Conservation (phyloP, 2,113 vertebrate species). For the Platanista minor region DNA sequence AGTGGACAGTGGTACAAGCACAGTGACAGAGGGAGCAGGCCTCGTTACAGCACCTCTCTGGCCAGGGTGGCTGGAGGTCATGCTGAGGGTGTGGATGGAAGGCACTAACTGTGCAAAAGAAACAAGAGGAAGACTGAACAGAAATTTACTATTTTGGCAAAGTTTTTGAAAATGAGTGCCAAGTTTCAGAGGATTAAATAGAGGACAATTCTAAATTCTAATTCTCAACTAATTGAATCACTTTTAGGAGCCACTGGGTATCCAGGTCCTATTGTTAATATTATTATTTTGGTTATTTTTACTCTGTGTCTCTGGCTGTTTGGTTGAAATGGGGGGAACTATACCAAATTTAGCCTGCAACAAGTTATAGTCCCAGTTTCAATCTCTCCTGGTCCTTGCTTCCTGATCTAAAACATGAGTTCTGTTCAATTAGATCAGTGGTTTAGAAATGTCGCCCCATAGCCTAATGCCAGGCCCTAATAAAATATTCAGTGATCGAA, state of each 20-base stretch:
- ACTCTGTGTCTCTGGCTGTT: background rate
- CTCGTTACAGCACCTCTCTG: background rate
- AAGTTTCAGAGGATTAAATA: background rate
- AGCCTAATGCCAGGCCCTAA: background rate
- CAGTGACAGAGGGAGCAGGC: accelerated
- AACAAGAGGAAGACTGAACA: background rate
- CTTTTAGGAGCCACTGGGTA: background rate
- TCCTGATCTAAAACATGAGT: background rate
- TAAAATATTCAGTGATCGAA: background rate
- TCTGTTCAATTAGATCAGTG: background rate
- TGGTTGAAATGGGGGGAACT: background rate
- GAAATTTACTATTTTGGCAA: background rate
- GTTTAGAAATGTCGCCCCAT: background rate
- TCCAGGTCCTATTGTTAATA: background rate
- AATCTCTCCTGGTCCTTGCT: background rate
- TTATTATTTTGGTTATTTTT: background rate
- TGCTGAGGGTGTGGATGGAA: background rate
- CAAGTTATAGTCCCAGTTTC: background rate
- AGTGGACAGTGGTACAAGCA: background rate
- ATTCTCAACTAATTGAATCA: background rate
- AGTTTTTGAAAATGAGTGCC: background rate
- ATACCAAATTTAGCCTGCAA: background rate
- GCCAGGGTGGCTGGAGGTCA: background rate
- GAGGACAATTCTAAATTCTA: background rate
- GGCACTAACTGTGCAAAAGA: background rate